Base-by-base conservation (phyloP, 1,140 invertebrate species). In the Heliothis virescens region DNA sequence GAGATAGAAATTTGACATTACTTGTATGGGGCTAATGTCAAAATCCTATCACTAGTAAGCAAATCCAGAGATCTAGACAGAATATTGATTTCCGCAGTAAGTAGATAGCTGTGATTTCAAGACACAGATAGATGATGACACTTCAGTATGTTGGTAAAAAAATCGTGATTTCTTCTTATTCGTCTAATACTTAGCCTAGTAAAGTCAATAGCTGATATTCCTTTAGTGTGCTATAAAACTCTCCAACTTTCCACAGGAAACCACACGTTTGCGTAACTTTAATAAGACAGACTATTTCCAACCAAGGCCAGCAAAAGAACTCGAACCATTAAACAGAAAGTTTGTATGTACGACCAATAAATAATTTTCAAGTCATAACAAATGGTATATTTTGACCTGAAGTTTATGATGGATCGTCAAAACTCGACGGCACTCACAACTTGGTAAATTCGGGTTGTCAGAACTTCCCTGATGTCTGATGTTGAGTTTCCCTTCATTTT, bases 361-460 rank as follows among this genome's bases (percentile, higher is more conserved):
- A 65, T 65, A 65, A 65, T 65, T 65, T 65, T 65, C 62, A 18
- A 65, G n/a, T 3, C 62, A 65, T 65, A 65, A 65, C 62, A 47
- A 65, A 65, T 47, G 62, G 62, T 65, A 47, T 65, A 65, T 65
- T 65, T 47, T 65, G 34, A 63, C 60, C 34, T 41, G 5, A 65
- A 65, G 34, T 65, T 65, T 65, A 65, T 65, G 62, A 65, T 65
- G n/a, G 62, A 65, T 65, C 62, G 34, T 65, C 62, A 65, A 65
- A 65, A 65, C 34, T 65, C 47, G 41, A 34, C 41, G n/a, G n/a
- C n/a, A 13, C 34, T 48, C 59, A n/a, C 59, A 63, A 63, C 29
- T 63, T 41, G 4, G 62, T 65, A 65, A 65, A 65, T 47, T 65
- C 16, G n/a, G 62, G 62, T 59, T 21, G 55, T 59, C 55, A 10